These are phyloP conservation scores for Falco cherrug DNA, from an alignment of 2,797 vertebrate species.

Conservation along the genomic window DNA sequence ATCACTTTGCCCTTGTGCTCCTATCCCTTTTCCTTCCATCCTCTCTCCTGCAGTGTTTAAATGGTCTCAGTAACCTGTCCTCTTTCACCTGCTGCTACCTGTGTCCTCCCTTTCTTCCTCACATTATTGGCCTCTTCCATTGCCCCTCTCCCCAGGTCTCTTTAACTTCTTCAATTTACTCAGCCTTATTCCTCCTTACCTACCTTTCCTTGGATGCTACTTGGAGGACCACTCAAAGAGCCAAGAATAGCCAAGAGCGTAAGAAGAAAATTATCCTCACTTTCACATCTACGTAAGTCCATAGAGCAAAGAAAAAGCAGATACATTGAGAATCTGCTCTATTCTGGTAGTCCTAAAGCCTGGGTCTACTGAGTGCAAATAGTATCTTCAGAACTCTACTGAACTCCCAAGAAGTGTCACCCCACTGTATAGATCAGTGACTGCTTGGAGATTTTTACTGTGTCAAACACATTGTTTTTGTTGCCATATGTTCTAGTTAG, in stretches of 20 bases:
- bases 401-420: not conserved
- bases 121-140: not conserved
- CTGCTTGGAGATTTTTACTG: not conserved
- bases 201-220: not conserved
- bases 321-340: not conserved
- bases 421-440: fast-evolving
- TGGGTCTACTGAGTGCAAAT: not conserved
- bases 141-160: not conserved
- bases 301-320: not conserved
- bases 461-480: not conserved
- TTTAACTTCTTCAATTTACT: not conserved
- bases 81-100: not conserved
- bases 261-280: not conserved
- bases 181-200: not conserved
- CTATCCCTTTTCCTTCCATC: not conserved
- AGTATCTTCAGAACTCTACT: not conserved
- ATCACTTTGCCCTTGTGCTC: not conserved
- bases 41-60: not conserved
- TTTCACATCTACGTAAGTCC: not conserved
- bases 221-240: not conserved
- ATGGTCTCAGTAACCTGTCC: not conserved
- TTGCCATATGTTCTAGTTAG: not conserved
- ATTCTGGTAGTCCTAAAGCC: not conserved
- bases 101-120: not conserved
- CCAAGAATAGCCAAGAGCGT: not conserved